A percentile compares a stretch with the other conserved stretches of the same genome.
These are phyloP conservation scores for Argyresthia albistria DNA, from an alignment of 2,888 invertebrate genomes.

Conservation along the genomic window DNA sequence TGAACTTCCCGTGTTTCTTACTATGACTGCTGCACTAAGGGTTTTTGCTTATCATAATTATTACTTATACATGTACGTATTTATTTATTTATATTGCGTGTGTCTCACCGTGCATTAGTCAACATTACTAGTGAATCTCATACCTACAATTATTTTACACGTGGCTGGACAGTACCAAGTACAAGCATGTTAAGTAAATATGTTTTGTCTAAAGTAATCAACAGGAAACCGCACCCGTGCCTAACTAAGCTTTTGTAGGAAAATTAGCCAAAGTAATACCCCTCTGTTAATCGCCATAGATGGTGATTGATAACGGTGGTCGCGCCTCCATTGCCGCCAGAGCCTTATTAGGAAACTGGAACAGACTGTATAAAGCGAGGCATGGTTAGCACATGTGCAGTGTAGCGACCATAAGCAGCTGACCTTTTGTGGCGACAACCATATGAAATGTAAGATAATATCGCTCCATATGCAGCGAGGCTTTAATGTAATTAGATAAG, in stretches of 20 bases:
- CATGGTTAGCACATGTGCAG: slow-evolving; percentile 10
- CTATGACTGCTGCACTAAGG: too few relatives aligned
- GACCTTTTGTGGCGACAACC: slow-evolving; percentile 27
- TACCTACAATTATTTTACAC: too few relatives aligned
- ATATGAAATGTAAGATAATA: slow-evolving; percentile 23
- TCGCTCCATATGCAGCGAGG: background rate
- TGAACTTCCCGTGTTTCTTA: too few relatives aligned
- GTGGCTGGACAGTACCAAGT: too few relatives aligned
- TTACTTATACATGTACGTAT: too few relatives aligned
- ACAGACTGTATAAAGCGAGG: slow-evolving; percentile 22
- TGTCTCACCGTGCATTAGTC: too few relatives aligned
- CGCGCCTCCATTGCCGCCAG: slow-evolving; percentile 19
- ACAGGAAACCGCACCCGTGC: background rate
- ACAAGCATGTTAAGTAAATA: too few relatives aligned
- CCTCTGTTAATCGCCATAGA: slow-evolving; percentile 21
- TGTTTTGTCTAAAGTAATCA: background rate
- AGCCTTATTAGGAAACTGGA: slow-evolving; percentile 44
- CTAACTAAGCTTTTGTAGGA: background rate
- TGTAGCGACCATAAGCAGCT: slow-evolving; percentile 20
- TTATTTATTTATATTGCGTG: too few relatives aligned
- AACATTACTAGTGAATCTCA: too few relatives aligned
- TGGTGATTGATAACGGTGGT: slow-evolving; percentile 33
- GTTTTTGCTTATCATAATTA: too few relatives aligned
- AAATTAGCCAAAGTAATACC: slow-evolving; percentile 3
- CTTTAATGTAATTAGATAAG: background rate